Evolutionary conservation across 2,113 vertebrate genomes (phyloP).

Genomic region (Nipponia nippon): DNA sequence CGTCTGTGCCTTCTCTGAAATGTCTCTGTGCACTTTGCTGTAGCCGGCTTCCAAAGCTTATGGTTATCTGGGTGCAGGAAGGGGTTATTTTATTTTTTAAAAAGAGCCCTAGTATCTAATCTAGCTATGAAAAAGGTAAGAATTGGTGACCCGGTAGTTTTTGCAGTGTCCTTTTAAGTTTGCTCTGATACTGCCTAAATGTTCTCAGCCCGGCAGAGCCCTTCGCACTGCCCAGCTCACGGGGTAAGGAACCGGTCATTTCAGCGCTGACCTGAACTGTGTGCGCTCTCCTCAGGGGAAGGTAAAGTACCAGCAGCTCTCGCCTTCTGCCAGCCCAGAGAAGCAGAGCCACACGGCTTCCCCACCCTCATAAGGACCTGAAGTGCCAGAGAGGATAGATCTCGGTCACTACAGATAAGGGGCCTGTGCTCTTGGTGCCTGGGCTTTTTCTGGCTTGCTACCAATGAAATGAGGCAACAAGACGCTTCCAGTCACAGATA

Average conservation of each 20-base stretch:
- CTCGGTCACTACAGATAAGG: not conserved
- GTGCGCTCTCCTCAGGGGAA: not conserved
- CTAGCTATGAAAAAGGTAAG: not conserved
- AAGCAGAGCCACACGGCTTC: not conserved
- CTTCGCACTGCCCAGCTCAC: not conserved
- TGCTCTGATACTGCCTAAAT: not conserved
- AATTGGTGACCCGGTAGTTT: not conserved
- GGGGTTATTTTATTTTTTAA: not conserved
- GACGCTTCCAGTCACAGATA: conserved; percentile 7
- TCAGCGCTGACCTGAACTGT: fast-evolving
- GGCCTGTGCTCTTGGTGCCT: not conserved
- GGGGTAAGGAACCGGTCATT: not conserved
- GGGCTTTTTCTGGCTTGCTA: not conserved
- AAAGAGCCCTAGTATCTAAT: not conserved
- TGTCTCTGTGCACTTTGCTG: not conserved
- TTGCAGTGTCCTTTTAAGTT: not conserved
- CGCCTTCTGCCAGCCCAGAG: not conserved
- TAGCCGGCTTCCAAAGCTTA: not conserved
- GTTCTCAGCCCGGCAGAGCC: not conserved
- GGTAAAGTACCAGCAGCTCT: not conserved
- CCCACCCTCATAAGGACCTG: not conserved
- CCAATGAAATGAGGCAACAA: conserved; percentile 21
- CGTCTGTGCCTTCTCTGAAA: not conserved
- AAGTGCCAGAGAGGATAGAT: not conserved
- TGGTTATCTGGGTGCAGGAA: not conserved